Base-by-base conservation (phyloP, 2,113 vertebrate genomes). In the Corynorhinus townsendii region DNA sequence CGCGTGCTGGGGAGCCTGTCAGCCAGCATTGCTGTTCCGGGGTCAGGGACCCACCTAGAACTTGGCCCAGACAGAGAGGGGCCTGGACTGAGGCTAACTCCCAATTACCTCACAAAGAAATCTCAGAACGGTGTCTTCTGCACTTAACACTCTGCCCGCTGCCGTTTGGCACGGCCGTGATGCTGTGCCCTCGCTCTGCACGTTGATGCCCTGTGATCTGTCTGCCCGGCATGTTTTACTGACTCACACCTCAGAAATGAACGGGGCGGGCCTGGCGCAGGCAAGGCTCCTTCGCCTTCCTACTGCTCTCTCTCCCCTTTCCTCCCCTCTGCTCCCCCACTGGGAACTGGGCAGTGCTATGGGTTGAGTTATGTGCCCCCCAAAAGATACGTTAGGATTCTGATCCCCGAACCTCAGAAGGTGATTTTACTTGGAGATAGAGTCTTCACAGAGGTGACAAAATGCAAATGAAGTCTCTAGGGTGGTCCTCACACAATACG, bases 251-350 rank as follows among this genome's bases (percentile, higher is more conserved):
- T 45, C 69, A 68, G 10, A 56, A 35, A 24, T 4, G 43, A 20
- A 12, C 8, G 11, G 1, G 14, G 35, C 0, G 2, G 0, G 22
- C 43, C 33, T 1, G 22, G 54, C 15, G 62, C 7, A 12, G 68
- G n/a, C 24, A 14, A 56, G 68, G 56, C 45, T 22, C 28, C 77
- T 11, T 22, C 6, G 8, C 30, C 19, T 5, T 17, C 66, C 38
- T 5, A 2, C 24, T 6, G 3, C 12, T 8, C 26, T 30, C 40
- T 7, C 19, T 5, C 47, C 28, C 11, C 6, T 2, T 1, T 15
- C 19, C 20, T 38, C 43, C 68, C 38, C 0, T 2, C 59, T 2
- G 4, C 59, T 38, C 15, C n/a, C 76, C 49, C 7, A 0, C 4
- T 6, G 59, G n/a, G 40, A 69, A 56, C 40, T 8, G 15, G 11